These are phyloP conservation scores for Trachelus iudaicus DNA, from an alignment of 2,888 invertebrate species.

Conservation along the genomic window DNA sequence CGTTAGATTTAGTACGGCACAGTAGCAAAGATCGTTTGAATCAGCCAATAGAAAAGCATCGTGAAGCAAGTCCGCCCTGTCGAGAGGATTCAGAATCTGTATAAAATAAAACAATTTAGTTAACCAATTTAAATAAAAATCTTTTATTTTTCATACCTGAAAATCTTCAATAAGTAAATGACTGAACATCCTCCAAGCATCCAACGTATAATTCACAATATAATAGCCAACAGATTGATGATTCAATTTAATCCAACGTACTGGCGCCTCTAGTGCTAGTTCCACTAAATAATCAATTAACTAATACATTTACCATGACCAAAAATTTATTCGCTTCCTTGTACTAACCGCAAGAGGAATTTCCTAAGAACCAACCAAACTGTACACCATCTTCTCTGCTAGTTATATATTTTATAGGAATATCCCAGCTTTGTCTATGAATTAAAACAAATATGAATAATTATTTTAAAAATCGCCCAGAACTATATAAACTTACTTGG, in stretches of 20 bases:
- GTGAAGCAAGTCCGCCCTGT: constrained; percentile 40
- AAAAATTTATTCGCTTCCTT: not conserved
- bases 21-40: constrained; percentile 24
- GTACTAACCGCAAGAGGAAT: constrained; percentile 34
- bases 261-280: constrained; percentile 26
- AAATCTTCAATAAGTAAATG: constrained; percentile 25
- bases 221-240: constrained; percentile 40
- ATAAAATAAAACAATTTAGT: not conserved
- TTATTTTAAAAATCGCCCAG: not conserved
- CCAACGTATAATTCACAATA: constrained; percentile 39
- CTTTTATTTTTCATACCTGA: constrained; percentile 17
- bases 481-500: not conserved
- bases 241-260: constrained; percentile 42
- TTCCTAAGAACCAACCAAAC: constrained; percentile 37
- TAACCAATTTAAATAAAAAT: not conserved
- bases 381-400: constrained; percentile 27
- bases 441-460: not conserved
- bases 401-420: constrained; percentile 37
- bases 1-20: constrained; percentile 27
- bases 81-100: constrained; percentile 26
- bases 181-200: constrained; percentile 32
- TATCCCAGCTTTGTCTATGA: constrained; percentile 28
- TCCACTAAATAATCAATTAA: constrained; percentile 23
- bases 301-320: not conserved
- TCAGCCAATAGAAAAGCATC: constrained; percentile 35